These are phyloP conservation scores for Chymomyza procnemis DNA, from an alignment of 2,888 invertebrate species.

Conservation along the genomic window DNA sequence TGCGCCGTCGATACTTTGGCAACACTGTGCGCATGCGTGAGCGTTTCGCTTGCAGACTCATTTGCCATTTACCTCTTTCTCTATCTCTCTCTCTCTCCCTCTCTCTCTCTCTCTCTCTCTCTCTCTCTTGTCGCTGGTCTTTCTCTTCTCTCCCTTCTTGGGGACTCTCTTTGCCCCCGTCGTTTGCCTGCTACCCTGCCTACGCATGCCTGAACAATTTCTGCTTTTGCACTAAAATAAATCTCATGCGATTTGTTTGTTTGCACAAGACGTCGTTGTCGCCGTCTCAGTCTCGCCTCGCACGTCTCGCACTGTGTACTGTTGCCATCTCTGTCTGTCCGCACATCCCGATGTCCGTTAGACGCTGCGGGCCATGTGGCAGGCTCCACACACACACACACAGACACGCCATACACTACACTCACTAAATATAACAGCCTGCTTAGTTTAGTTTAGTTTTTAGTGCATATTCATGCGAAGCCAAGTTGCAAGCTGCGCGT, in stretches of 20 bases:
- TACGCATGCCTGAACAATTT: constrained; percentile 57
- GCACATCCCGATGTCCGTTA: not conserved
- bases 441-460: constrained; percentile 37
- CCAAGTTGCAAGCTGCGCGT: not conserved
- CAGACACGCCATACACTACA: too few relatives aligned
- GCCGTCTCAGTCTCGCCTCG: constrained; percentile 1
- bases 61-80: not conserved
- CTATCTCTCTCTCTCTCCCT: not conserved
- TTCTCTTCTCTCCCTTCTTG: not conserved
- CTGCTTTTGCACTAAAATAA: constrained; percentile 68
- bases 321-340: not conserved
- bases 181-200: constrained; percentile 32
- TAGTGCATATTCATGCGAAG: constrained; percentile 16
- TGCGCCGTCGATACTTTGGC: constrained; percentile 44
- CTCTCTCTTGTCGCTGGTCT: not conserved
- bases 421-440: constrained; percentile 57
- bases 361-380: constrained; percentile 22
- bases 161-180: constrained; percentile 25
- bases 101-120: not conserved
- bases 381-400: too few relatives aligned
- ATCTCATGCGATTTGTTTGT: constrained; percentile 70
- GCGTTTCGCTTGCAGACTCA: not conserved
- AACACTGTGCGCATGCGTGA: constrained; percentile 23
- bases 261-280: constrained; percentile 61
- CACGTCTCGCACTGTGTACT: too few relatives aligned